These are phyloP conservation scores for Tachystola acroxantha DNA, from an alignment of 2,888 invertebrate species.

Conservation along the genomic window DNA sequence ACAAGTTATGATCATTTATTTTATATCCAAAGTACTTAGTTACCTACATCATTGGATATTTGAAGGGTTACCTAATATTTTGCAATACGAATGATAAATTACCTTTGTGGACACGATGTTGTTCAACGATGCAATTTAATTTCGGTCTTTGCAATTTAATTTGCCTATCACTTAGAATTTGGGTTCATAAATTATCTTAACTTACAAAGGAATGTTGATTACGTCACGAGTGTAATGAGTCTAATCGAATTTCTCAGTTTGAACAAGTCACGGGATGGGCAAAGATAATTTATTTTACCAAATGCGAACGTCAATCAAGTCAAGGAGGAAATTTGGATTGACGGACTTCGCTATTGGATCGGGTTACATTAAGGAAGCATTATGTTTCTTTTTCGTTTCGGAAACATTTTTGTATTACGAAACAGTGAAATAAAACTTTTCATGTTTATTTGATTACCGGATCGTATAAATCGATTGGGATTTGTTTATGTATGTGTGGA, in stretches of 20 bases:
- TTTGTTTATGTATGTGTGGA: slow-evolving; percentile 20
- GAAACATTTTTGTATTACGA: slow-evolving; percentile 23
- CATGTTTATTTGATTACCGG: slow-evolving; percentile 20
- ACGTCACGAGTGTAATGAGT: slow-evolving; percentile 33
- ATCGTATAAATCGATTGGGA: slow-evolving; percentile 24
- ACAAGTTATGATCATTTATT: background rate
- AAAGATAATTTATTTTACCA: slow-evolving; percentile 41
- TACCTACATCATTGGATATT: background rate
- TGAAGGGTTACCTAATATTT: background rate
- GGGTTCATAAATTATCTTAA: slow-evolving; percentile 3
- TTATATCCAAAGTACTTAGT: background rate
- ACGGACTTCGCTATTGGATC: slow-evolving; percentile 27
- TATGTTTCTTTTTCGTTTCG: slow-evolving; percentile 31
- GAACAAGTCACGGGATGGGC: slow-evolving; percentile 39
- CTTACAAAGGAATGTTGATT: slow-evolving; percentile 29
- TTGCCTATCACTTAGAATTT: slow-evolving; percentile 8
- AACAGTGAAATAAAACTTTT: slow-evolving; percentile 16
- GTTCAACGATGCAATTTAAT: background rate
- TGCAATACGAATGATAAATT: background rate
- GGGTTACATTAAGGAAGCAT: slow-evolving; percentile 38
- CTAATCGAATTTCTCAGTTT: slow-evolving; percentile 51
- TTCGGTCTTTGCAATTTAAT: slow-evolving; percentile 18
- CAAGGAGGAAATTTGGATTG: slow-evolving; percentile 33
- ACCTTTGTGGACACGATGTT: background rate
- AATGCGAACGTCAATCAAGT: slow-evolving; percentile 48